Evolutionary conservation across 2,113 vertebrate genomes (phyloP).

Genomic region (Lonchura striata): DNA sequence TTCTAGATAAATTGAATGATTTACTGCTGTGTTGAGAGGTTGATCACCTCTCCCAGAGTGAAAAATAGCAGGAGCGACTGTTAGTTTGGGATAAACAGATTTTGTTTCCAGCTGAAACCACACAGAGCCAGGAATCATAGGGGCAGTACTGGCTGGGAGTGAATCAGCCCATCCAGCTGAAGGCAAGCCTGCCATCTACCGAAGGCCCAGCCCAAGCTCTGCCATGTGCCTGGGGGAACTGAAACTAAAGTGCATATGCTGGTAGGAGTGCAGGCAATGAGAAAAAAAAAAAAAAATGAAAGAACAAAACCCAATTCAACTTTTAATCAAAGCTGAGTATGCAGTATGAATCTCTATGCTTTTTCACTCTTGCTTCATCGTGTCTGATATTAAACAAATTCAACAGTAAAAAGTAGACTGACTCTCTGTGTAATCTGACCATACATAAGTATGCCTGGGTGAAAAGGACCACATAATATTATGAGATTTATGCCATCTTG

Average conservation of each 20-base stretch:
- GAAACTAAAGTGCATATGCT: not conserved
- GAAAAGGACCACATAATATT: slow-evolving; percentile 2
- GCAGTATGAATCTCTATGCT: not conserved
- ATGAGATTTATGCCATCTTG: not conserved
- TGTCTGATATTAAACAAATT: not conserved
- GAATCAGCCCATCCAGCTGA: not conserved
- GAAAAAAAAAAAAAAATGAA: not conserved
- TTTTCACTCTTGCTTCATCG: not conserved
- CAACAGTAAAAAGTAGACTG: not conserved
- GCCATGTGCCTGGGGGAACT: not conserved
- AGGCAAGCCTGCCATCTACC: slow-evolving; percentile 12
- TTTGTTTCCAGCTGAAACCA: slow-evolving; percentile 1
- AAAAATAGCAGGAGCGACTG: not conserved
- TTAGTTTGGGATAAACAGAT: not conserved
- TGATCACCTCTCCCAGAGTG: not conserved
- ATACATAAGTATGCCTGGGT: not conserved
- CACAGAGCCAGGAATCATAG: not conserved
- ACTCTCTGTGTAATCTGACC: slow-evolving; percentile 45
- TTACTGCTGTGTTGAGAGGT: not conserved
- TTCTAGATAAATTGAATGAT: not conserved
- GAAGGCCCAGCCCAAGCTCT: not conserved
- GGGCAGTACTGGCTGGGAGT: not conserved
- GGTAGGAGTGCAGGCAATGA: not conserved
- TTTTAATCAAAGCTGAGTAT: not conserved
- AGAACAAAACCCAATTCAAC: not conserved